These are phyloP conservation scores for Mesitornis unicolor DNA, from an alignment of 2,113 vertebrate species.

Conservation along the genomic window DNA sequence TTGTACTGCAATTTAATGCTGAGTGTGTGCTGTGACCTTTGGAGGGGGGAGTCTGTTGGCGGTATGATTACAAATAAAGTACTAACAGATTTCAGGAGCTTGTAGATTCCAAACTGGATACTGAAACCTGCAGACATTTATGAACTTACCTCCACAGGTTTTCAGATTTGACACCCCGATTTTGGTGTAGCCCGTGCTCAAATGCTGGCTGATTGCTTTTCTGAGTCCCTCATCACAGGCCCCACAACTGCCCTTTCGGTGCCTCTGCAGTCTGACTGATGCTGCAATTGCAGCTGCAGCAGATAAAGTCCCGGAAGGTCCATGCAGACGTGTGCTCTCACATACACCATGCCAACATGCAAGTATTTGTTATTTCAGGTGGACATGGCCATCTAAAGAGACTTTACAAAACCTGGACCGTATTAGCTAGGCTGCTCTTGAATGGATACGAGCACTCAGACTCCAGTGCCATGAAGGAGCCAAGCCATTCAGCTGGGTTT, in stretches of 20 bases:
- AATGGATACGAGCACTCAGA: background rate
- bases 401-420: background rate
- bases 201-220: background rate
- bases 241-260: background rate
- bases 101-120: slow-evolving; percentile 34
- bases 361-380: slow-evolving; percentile 23
- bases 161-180: background rate
- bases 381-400: background rate
- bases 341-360: fast-evolving
- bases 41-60: slow-evolving; percentile 47
- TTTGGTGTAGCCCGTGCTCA: background rate
- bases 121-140: slow-evolving; percentile 2
- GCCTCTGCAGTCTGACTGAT: background rate
- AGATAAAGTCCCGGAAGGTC: background rate
- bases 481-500: background rate
- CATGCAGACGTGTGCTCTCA: background rate
- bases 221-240: background rate
- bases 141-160: background rate
- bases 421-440: background rate
- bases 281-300: background rate
- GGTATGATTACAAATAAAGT: slow-evolving; percentile 69
- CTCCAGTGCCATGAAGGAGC: background rate
- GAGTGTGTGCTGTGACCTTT: slow-evolving; percentile 72
- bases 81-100: slow-evolving; percentile 63
- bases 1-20: slow-evolving; percentile 72